A percentile compares a stretch with the other conserved stretches of the same genome.
Evolutionary conservation across 35 echinoderm and acorn worm genomes (phyloP).

Genomic region (Acanthaster planci): DNA sequence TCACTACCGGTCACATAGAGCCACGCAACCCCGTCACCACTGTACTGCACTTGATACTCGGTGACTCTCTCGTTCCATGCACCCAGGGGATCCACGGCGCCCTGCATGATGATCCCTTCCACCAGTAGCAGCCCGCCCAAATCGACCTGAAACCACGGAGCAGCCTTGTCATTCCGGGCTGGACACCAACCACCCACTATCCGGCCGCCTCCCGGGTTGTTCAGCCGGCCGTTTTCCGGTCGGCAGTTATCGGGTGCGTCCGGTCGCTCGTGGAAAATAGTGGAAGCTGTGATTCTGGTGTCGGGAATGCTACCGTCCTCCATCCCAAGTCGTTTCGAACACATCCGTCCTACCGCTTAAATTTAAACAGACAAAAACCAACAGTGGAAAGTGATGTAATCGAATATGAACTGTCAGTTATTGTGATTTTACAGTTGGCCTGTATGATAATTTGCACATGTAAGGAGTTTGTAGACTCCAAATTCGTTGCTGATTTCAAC

Average conservation of each 20-base stretch:
- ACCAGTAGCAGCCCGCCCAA: not conserved
- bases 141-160: not conserved
- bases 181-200: not conserved
- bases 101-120: not conserved
- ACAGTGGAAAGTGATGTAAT: too few species aligned
- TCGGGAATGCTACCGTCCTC: too few species aligned
- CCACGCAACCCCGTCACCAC: not conserved
- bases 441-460: too few species aligned
- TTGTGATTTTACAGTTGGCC: too few species aligned
- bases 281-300: not conserved
- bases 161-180: not conserved
- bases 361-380: too few species aligned
- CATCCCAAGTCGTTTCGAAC: not conserved
- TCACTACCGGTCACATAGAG: not conserved
- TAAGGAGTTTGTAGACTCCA: too few species aligned
- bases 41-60: not conserved
- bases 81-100: not conserved
- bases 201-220: not conserved
- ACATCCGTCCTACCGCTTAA: not conserved
- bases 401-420: too few species aligned
- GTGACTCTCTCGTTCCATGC: not conserved
- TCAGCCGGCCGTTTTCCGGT: not conserved
- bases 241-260: not conserved
- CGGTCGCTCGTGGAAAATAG: not conserved
- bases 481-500: too few species aligned